Evolutionary conservation across 2,888 invertebrate species (phyloP), one percentile per base, ranked within the genome.

Genomic region (Morpho deidamia): DNA sequence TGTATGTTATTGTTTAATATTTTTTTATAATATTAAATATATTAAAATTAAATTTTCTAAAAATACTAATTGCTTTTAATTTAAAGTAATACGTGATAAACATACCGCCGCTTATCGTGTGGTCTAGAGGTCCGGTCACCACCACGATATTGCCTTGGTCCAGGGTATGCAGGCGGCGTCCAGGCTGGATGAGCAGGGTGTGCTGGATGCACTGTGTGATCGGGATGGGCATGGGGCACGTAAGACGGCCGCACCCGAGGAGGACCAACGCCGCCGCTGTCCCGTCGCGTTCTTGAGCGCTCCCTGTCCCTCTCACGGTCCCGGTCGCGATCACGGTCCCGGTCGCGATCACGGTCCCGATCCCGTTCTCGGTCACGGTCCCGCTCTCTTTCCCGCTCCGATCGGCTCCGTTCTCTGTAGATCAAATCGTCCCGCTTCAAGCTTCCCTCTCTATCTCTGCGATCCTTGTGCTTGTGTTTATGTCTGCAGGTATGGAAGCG

Each of bases 51-150:
- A n/a, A 23, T 23, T 23, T 23, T 23, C 23, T 23, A 23, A 23
- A n/a, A n/a, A n/a, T n/a, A n/a, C n/a, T n/a, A n/a, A n/a, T n/a
- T n/a, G n/a, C n/a, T n/a, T n/a, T n/a, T n/a, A n/a, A 23, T 23
- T 23, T 14, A 5, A 23, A 23, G 5, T 23, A 23, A n/a, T 47
- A 37, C 10, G 32, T 47, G n/a, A 39, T 9, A 12, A 1, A 7
- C 38, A 39, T 68, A 93, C 93, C 92, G 91, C 77, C 94, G 90
- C 72, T 94, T 94, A 58, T 94, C 94, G 60, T 91, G 91, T 53
- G 90, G 83, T 11, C 92, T 78, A 59, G 91, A 83, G 61, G 81
- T 82, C 51, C 90, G 79, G 56, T 90, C 90, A 37, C 76, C 73
- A 51, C 59, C 53, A 1, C 85, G 79, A 64, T 89, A 90, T 68